Base-by-base conservation (phyloP, 2,888 invertebrate species). In the Acanthacorydalis orientalis region DNA sequence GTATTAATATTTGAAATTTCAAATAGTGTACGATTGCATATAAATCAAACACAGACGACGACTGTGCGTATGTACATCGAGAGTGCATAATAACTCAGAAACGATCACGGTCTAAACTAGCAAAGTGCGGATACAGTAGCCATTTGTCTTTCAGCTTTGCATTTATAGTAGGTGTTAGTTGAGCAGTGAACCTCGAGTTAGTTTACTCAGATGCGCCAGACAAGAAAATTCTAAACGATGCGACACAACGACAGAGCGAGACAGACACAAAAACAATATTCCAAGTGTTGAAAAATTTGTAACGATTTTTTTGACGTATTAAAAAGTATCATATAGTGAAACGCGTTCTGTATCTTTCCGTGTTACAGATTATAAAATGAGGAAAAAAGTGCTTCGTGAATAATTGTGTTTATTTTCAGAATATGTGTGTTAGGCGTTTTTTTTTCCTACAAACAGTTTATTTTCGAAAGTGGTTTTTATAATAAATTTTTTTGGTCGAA, bases 81-180 rank as follows among this genome's bases (percentile, higher is more conserved):
- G 23, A 7, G 38, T 14, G 15, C 38, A 38, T 38, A 15, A 15
- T 15, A 38, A 38, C 14, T 38, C 15, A 15, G n/a, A 38, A 38
- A 38, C 15, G 38, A 38, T 38, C 15, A 15, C 15, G 14, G 38
- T 38, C 8, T n/a, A 44, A 44, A 35, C 37, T 40, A 46, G 52
- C 23, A 23, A 23, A 4, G 58, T 56, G 60, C 62, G 62, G 63
- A 63, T 63, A 61, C 60, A 59, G 60, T 55, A 56, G 60, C 60
- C 52, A 58, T 63, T 55, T 60, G 59, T 62, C 59, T 57, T 57
- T 62, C 62, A 57, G 43, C 57, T 54, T 50, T 46, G 53, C 57
- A 57, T 61, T 63, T 62, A 58, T 59, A 61, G 58, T 60, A 58
- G 62, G 54, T 47, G 39, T 31, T 42, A 39, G 54, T 61, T 56